Percentiles rank a stretch among this genome's conserved stretches.
Conservation (phyloP, 2,113 vertebrate genomes). For the Pantherophis guttatus region DNA sequence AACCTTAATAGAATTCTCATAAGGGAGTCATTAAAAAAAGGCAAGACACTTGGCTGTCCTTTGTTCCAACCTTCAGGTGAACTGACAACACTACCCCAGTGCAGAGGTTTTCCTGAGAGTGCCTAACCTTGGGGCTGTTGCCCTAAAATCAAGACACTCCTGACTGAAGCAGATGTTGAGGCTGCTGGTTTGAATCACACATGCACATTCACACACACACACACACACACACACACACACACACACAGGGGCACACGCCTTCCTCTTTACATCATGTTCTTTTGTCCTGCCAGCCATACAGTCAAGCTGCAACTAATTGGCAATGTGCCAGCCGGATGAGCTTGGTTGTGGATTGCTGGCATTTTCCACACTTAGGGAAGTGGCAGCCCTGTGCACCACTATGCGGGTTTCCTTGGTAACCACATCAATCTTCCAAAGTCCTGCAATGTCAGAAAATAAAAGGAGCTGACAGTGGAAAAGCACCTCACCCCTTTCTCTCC, state of each 20-base stretch:
- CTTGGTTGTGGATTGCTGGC: not conserved
- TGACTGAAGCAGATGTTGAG: not conserved
- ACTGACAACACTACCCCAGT: accelerated
- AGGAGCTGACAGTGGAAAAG: slow-evolving; percentile 29
- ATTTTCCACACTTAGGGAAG: not conserved
- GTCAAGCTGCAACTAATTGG: not conserved
- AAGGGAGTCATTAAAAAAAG: slow-evolving; percentile 47
- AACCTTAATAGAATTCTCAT: slow-evolving; percentile 65
- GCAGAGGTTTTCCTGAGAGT: not conserved
- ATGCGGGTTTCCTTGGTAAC: slow-evolving; percentile 71
- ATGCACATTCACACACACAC: not conserved
- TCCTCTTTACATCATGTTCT: not conserved
- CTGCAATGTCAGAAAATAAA: slow-evolving; percentile 47
- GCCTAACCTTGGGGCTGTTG: not conserved
- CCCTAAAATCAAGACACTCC: accelerated
- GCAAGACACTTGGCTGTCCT: slow-evolving; percentile 20
- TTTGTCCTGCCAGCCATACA: accelerated
- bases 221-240: not conserved
- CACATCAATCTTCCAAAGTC: slow-evolving; percentile 47
- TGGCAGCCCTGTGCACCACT: slow-evolving; percentile 38
- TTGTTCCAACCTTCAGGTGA: not conserved
- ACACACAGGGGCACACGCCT: not conserved
- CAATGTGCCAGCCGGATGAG: not conserved
- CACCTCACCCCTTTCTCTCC: not conserved
- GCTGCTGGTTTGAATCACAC: not conserved